Percentiles rank a stretch among this genome's conserved stretches.
These are phyloP conservation scores for Phragmatobia fuliginosa DNA, from an alignment of 2,888 invertebrate genomes.

Conservation along the genomic window DNA sequence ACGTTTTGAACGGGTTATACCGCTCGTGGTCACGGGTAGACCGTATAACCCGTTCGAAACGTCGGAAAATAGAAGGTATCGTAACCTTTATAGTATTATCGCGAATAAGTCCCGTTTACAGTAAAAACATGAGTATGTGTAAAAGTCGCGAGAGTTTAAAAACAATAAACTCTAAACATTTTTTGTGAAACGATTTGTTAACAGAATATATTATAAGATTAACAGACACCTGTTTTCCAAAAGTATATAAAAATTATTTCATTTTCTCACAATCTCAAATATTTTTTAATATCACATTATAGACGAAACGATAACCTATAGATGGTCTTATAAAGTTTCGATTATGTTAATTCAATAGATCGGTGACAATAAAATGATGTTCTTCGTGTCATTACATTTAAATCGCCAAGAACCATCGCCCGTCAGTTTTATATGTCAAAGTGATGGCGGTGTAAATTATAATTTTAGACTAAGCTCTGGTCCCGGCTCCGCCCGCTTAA, in stretches of 20 bases:
- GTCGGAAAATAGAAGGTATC: no score
- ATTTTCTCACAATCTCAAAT: not conserved
- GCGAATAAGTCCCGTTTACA: no score
- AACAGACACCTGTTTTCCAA: not conserved
- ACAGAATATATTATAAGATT: not conserved
- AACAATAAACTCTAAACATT: not conserved
- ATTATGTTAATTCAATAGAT: conserved; percentile 4
- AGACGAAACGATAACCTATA: not conserved
- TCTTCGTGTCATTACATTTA: conserved; percentile 14
- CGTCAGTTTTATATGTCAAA: conserved; percentile 36
- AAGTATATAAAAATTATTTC: not conserved
- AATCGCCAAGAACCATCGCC: conserved; percentile 25
- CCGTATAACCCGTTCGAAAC: no score
- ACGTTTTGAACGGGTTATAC: no score
- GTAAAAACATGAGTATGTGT: no score
- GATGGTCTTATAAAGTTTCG: not conserved
- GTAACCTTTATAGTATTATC: no score
- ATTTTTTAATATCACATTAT: not conserved
- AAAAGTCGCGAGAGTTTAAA: no score
- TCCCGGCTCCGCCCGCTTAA: conserved; percentile 57
- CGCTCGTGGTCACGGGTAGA: no score
- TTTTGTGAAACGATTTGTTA: not conserved
- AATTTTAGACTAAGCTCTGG: conserved; percentile 37
- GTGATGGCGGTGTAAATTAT: conserved; percentile 40
- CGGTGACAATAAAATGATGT: conserved; percentile 4